Evolutionary conservation across 2,113 vertebrate genomes (phyloP), one percentile per base, ranked within the genome.

Genomic region (Leucosticte australis): DNA sequence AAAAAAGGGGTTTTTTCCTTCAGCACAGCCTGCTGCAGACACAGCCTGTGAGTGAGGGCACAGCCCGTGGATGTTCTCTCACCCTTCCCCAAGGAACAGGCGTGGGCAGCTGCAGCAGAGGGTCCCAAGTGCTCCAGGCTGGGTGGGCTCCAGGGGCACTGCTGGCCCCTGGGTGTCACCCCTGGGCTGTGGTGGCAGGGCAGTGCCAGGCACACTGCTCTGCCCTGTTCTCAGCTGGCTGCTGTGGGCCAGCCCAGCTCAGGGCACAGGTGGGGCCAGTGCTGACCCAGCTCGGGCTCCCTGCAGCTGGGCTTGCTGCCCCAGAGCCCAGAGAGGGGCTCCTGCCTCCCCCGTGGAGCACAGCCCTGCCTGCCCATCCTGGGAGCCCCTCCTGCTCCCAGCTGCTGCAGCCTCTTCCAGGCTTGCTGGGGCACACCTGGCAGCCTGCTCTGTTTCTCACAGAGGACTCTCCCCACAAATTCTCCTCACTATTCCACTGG

Each of bases 181-280:
- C 3, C 68, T 9, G 63, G 55, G 12, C 2, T n/a, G 15, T 7
- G 30, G 20, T 18, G 26, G 6, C 26, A 76, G 68, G 44, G 31
- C 42, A 33, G 12, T 7, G 39, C 20, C 47, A n/a, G 49, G 15
- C 19, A 28, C 6, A 2, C 22, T 49, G 2, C 22, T 49, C 24
- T 15, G 24, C 49, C 26, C 20, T 52, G 30, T 4, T 24, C 41
- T 28, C 74, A 77, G 49, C 53, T 37, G n/a, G 68, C 31, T 19
- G 26, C 46, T 37, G 4, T 22, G 64, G 0, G 1, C 26, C 7
- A 3, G 41, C 42, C 30, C 8, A 33, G 2, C 4, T 11, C 33
- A 52, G 65, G 41, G 49, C 33, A 55, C 49, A 11, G 0, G 0
- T 13, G 26, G 13, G 28, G 10, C 15, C 28, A 60, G n/a, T 65